A percentile compares a stretch with the other conserved stretches of the same genome.
Conservation (phyloP, 1,140 invertebrate species). For the Coenobita brevimanus region DNA sequence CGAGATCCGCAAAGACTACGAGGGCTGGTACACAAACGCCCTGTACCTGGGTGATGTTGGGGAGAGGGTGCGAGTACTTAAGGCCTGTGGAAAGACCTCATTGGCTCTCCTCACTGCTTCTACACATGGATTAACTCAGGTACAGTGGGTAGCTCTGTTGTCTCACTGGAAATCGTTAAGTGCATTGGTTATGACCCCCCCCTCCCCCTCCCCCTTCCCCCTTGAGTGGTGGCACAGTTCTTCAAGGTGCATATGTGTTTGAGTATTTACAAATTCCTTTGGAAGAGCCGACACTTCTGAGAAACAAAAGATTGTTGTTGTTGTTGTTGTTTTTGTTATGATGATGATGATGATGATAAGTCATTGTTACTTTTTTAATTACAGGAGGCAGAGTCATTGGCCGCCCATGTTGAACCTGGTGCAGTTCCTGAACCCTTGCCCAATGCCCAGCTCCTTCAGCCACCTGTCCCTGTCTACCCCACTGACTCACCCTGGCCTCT, state of each 20-base stretch:
- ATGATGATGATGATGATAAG: neutral
- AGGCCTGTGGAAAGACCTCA: constrained; percentile 83
- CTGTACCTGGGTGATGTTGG: constrained; percentile 92
- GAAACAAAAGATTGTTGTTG: too few relatives aligned
- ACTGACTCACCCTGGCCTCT: constrained; percentile 97
- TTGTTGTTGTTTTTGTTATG: neutral
- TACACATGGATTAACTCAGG: constrained; percentile 90
- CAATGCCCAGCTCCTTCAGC: constrained; percentile 85
- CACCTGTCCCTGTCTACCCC: constrained; percentile 90
- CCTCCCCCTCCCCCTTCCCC: too few relatives aligned
- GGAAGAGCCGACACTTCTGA: too few relatives aligned
- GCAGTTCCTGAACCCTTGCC: constrained; percentile 84
- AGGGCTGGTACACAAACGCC: constrained; percentile 97
- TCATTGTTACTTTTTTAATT: neutral
- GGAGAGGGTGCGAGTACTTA: constrained; percentile 93
- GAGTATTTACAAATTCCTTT: too few relatives aligned
- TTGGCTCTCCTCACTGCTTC: constrained; percentile 94
- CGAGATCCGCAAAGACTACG: constrained; percentile 95
- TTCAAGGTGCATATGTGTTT: too few relatives aligned
- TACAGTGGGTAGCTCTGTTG: neutral
- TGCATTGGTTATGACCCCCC: too few relatives aligned
- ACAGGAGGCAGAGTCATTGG: constrained; percentile 63
- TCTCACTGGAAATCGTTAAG: neutral
- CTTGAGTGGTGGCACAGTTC: too few relatives aligned
- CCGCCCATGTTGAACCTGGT: constrained; percentile 61